phyloP scores from a whole-genome alignment of 2,888 invertebrate species.

The Meta bourneti region DNA sequence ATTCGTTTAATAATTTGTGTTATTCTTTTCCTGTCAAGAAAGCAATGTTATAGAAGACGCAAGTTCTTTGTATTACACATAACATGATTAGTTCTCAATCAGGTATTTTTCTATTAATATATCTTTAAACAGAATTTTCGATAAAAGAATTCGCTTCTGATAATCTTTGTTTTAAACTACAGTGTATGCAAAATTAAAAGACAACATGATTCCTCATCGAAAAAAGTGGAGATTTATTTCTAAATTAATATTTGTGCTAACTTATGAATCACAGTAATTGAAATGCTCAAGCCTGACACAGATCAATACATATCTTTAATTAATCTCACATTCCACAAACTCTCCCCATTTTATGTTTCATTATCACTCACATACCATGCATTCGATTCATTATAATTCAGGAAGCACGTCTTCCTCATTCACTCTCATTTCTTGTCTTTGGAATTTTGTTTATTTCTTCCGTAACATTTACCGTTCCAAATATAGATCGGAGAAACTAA shows the following conservation, averaged over 20 bases:
- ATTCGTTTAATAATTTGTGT: too few species aligned
- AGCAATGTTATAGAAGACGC: too few species aligned
- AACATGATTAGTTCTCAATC: too few species aligned
- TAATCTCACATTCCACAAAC: neutral
- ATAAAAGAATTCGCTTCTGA: too few species aligned
- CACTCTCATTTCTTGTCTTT: neutral
- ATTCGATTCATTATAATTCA: slow-evolving; percentile 29
- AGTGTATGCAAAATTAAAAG: too few species aligned
- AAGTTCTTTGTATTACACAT: too few species aligned
- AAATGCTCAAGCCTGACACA: neutral
- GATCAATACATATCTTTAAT: neutral
- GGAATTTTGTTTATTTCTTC: slow-evolving; percentile 8
- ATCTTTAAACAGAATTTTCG: too few species aligned
- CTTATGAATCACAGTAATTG: neutral
- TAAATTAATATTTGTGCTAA: neutral
- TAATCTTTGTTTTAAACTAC: too few species aligned
- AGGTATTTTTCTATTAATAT: too few species aligned
- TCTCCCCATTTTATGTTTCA: neutral
- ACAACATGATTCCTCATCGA: too few species aligned
- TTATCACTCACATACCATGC: slow-evolving; percentile 9
- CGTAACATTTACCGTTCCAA: slow-evolving; percentile 29
- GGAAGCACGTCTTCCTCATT: neutral
- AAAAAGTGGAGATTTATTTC: neutral
- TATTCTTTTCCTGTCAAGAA: too few species aligned
- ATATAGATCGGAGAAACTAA: slow-evolving; percentile 29